Evolutionary conservation across 2,888 invertebrate species (phyloP).

Genomic region (Polyommatus icarus): DNA sequence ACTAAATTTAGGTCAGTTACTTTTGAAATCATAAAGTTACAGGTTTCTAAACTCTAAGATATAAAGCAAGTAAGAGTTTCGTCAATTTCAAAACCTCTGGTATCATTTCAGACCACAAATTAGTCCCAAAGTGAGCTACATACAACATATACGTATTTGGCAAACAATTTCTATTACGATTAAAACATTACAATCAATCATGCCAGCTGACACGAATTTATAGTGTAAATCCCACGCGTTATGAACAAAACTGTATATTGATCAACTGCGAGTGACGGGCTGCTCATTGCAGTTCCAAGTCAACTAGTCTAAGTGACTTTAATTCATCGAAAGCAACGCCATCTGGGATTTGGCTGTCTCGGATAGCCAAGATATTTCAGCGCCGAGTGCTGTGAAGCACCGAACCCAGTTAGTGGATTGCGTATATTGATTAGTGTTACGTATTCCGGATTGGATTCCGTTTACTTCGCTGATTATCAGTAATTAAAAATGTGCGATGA

Average conservation of each 20-base stretch:
- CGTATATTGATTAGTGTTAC: conserved; percentile 10
- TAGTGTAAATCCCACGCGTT: neutral
- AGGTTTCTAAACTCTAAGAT: too few species aligned
- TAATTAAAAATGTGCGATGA: neutral
- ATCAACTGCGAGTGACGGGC: conserved; percentile 31
- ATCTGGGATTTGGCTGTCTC: conserved; percentile 53
- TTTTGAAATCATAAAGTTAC: too few species aligned
- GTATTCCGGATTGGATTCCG: neutral
- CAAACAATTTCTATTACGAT: conserved; percentile 1
- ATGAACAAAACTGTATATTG: conserved; percentile 15
- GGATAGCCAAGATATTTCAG: conserved; percentile 49
- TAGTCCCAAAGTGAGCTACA: neutral
- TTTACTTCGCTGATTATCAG: neutral
- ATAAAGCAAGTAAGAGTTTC: too few species aligned
- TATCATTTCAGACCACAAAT: too few species aligned
- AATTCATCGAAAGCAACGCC: conserved; percentile 34
- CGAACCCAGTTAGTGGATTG: conserved; percentile 32
- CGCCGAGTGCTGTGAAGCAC: conserved; percentile 39
- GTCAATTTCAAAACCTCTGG: too few species aligned
- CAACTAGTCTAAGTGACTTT: conserved; percentile 34
- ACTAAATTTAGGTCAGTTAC: too few species aligned
- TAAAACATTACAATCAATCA: conserved; percentile 1
- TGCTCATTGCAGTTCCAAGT: conserved; percentile 40
- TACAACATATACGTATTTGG: neutral
- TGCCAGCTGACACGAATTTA: neutral